Percentiles rank a stretch among this genome's conserved stretches.
phyloP scores from a whole-genome alignment of 2,797 vertebrate genomes.

The Mastacembelus armatus region DNA sequence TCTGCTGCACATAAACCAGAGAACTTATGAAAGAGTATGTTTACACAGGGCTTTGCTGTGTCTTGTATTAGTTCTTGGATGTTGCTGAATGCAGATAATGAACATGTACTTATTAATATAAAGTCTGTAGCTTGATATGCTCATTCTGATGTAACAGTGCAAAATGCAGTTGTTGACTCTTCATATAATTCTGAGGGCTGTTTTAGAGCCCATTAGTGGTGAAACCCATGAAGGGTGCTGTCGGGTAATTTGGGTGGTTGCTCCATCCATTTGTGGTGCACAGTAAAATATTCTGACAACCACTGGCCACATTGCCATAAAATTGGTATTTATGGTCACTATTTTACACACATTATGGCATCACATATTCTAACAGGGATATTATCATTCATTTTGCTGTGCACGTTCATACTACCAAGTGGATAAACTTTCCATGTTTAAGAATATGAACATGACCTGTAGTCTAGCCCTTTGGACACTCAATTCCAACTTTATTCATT shows the following conservation, averaged over 20 bases:
- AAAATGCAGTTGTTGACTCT: slow-evolving; percentile 3
- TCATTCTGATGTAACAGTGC: slow-evolving; percentile 23
- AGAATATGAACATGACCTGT: not conserved
- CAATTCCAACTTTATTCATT: not conserved
- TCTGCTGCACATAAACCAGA: not conserved
- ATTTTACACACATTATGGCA: slow-evolving; percentile 3
- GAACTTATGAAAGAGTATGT: not conserved
- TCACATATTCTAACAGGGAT: not conserved
- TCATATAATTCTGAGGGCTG: not conserved
- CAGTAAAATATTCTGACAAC: slow-evolving; percentile 4
- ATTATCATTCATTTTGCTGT: not conserved
- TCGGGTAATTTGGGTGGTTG: slow-evolving; percentile 4
- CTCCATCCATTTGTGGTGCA: slow-evolving; percentile 18
- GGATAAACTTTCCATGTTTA: not conserved
- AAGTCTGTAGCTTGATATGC: slow-evolving; percentile 2
- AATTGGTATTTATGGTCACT: not conserved
- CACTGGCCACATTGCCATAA: not conserved
- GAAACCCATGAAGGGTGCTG: not conserved
- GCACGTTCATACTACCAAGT: not conserved
- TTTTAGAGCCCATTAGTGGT: slow-evolving; percentile 3
- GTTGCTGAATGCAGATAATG: slow-evolving; percentile 7
- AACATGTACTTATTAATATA: slow-evolving; percentile 1
- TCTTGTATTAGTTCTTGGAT: not conserved
- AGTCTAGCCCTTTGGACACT: not conserved
- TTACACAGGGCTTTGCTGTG: not conserved